A percentile compares a stretch with the other conserved stretches of the same genome.
These are phyloP conservation scores for Seriola dumerili DNA, from an alignment of 2,113 vertebrate genomes.

Conservation along the genomic window DNA sequence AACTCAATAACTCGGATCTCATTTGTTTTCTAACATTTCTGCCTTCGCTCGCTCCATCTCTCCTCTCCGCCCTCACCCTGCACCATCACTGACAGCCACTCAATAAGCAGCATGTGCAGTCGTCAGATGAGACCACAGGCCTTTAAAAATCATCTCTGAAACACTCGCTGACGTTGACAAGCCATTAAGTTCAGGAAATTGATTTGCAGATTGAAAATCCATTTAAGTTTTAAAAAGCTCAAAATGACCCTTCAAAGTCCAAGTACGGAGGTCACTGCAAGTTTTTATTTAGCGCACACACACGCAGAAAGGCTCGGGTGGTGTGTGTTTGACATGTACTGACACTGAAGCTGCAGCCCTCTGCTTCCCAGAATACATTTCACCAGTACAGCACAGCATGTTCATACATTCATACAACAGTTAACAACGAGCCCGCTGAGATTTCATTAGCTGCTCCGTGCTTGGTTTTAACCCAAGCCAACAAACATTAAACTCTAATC, in stretches of 20 bases:
- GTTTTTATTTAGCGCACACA: neutral
- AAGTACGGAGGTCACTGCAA: neutral
- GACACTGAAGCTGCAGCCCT: neutral
- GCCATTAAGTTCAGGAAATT: conserved; percentile 11
- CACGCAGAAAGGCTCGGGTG: neutral
- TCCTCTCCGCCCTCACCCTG: no score
- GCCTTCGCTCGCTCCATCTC: neutral
- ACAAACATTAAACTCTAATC: neutral
- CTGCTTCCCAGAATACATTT: conserved; percentile 2
- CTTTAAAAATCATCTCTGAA: neutral
- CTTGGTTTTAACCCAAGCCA: neutral
- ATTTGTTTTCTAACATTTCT: neutral
- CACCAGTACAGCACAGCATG: neutral
- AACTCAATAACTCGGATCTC: neutral
- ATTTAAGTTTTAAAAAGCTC: conserved; percentile 2
- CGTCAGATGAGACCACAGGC: neutral
- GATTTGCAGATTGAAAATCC: conserved; percentile 30
- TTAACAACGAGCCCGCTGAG: neutral
- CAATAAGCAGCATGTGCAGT: neutral
- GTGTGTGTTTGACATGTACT: neutral
- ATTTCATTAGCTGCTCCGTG: neutral
- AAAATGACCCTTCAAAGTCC: neutral
- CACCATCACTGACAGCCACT: neutral
- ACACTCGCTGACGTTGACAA: neutral
- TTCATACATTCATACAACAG: no score